Evolutionary conservation across 2,888 invertebrate genomes (phyloP).

Genomic region (Eumacrocentrus americanus): DNA sequence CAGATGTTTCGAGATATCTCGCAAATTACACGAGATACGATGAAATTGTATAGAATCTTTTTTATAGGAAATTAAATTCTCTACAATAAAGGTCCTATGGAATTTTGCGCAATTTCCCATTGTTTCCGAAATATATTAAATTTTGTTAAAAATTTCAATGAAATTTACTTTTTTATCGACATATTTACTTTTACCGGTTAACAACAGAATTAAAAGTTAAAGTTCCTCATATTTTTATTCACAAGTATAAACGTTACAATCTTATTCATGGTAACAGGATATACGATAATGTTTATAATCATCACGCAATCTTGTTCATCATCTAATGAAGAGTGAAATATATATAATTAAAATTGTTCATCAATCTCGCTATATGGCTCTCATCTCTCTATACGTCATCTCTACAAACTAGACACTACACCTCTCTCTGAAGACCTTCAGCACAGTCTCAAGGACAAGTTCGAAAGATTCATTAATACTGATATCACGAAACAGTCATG

Average conservation of each 20-base stretch:
- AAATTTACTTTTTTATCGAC: not conserved
- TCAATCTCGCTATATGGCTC: not conserved
- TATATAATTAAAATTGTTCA: slow-evolving; percentile 9
- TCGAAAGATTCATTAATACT: slow-evolving; percentile 24
- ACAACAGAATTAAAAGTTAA: too few relatives aligned
- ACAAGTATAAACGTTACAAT: slow-evolving; percentile 18
- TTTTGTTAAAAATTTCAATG: too few relatives aligned
- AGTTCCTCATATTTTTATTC: not conserved
- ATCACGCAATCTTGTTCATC: slow-evolving; percentile 2
- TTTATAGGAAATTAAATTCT: not conserved
- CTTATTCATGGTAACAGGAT: slow-evolving; percentile 5
- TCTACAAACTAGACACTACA: not conserved
- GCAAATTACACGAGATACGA: too few relatives aligned
- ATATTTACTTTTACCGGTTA: too few relatives aligned
- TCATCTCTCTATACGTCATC: slow-evolving; percentile 5
- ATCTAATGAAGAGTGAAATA: slow-evolving; percentile 2
- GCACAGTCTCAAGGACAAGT: slow-evolving; percentile 11
- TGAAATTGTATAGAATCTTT: not conserved
- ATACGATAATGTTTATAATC: slow-evolving; percentile 9
- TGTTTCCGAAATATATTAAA: too few relatives aligned
- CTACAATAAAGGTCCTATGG: not conserved
- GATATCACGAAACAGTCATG: slow-evolving; percentile 21
- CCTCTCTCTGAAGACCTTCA: not conserved
- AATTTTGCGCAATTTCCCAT: not conserved
- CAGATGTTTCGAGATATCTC: too few relatives aligned